phyloP scores from a whole-genome alignment of 1,140 invertebrate genomes.

The Harlomillsia oculata region DNA sequence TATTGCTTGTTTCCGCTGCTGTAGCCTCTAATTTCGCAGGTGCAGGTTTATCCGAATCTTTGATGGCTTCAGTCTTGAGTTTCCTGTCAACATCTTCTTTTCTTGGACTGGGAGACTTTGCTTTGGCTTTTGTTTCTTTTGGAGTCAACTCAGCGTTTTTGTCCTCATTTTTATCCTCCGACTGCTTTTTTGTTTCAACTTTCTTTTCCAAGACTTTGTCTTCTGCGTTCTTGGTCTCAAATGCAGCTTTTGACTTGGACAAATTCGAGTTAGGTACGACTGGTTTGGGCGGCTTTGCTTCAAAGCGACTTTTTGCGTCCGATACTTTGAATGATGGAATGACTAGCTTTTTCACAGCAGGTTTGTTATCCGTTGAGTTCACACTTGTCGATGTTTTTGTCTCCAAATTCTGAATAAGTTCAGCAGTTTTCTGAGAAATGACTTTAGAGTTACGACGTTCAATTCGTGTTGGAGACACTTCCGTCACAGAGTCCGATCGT shows the following conservation, averaged over 20 bases:
- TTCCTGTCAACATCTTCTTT: not conserved
- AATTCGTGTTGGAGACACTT: conserved; percentile 38
- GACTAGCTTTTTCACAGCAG: conserved; percentile 30
- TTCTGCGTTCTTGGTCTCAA: not conserved
- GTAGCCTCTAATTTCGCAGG: not conserved
- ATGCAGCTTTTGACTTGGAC: conserved; percentile 6
- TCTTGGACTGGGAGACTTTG: conserved; percentile 11
- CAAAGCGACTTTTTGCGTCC: conserved; percentile 38
- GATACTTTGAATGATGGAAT: conserved; percentile 37
- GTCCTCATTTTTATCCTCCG: conserved; percentile 1
- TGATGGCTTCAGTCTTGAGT: not conserved
- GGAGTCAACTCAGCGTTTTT: conserved; percentile 12
- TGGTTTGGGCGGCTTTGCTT: conserved; percentile 28
- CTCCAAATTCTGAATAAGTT: conserved; percentile 35
- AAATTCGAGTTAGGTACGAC: not conserved
- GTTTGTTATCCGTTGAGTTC: not conserved
- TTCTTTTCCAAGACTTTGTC: no score
- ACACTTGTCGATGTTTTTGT: conserved; percentile 27
- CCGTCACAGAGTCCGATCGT: conserved; percentile 25
- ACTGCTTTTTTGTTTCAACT: conserved; percentile 1
- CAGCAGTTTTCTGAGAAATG: conserved; percentile 35
- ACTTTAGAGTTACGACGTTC: conserved; percentile 33
- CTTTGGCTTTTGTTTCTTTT: conserved; percentile 14
- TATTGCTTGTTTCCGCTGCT: not conserved
- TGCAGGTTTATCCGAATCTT: not conserved